Evolutionary conservation across 2,888 invertebrate genomes (phyloP), one percentile per base, ranked within the genome.

Genomic region (Lasioglossum pauxillum): DNA sequence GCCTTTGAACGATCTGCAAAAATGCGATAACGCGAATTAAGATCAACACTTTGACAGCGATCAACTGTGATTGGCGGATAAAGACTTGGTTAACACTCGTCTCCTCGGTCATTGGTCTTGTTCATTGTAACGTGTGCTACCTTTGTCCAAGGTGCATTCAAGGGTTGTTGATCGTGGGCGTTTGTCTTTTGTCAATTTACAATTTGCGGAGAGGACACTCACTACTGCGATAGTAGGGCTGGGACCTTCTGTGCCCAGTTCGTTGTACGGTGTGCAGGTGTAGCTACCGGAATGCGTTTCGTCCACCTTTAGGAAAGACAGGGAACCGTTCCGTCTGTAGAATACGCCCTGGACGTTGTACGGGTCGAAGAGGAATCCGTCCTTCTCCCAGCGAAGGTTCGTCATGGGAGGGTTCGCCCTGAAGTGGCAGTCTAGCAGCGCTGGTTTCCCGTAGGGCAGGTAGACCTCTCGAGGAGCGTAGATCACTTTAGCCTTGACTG

Each of bases 401-500:
- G 98, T 98, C 90, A 99, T 96, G 14, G 98, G 98, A 27, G 99
- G 99, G 96, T 99, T 99, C 8, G 99, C 98, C 92, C 98, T 97
- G 94, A 98, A 98, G 95, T 98, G 98, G 95, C 99, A 99, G 95
- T 98, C 98, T 82, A 99, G 96, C 82, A 98, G 96, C 14, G 98
- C 98, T 7, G 98, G 97, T 92, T 97, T 97, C 35, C 98, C 98
- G 92, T 97, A 97, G 0, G 99, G 98, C 91, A 99, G 96, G 94
- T 97, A 98, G 67, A 98, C 97, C 95, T 98, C 98, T 87, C 97
- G 96, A 35, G 98, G 98, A 79, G 98, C 97, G 95, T 97, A 98
- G 91, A 98, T 97, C 73, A 99, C 98, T 95, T 98, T 98, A 35
- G 99, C 99, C 95, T 98, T 98, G 95, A 98, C 99, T 99, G 95